phyloP scores from a whole-genome alignment of 2,113 vertebrate species.

The Collichthys lucidus region DNA sequence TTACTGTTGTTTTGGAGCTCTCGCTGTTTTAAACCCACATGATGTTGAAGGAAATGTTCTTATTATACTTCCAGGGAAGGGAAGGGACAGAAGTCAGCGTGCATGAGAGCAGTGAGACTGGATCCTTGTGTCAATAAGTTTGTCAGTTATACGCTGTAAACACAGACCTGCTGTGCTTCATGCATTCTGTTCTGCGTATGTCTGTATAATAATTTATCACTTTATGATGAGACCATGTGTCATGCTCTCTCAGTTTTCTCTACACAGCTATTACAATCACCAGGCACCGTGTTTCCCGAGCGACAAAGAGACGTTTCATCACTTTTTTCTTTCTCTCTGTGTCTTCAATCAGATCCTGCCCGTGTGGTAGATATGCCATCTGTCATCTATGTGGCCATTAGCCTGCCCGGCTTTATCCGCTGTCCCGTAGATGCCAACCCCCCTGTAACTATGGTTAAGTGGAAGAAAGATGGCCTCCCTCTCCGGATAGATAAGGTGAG shows the following conservation, averaged over 20 bases:
- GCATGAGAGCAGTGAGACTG: too few species aligned
- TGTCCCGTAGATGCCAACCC: constrained; percentile 97
- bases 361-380: constrained; percentile 98
- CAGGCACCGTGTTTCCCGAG: not conserved
- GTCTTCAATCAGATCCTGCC: constrained; percentile 89
- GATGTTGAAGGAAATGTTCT: not conserved
- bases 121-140: too few species aligned
- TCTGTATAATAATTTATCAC: not conserved
- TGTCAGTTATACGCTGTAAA: not conserved
- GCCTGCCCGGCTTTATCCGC: constrained; percentile 96
- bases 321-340: not conserved
- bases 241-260: constrained; percentile 8
- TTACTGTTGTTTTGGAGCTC: too few species aligned
- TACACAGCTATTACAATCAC: not conserved
- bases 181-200: too few species aligned
- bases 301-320: constrained; percentile 11
- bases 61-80: not conserved
- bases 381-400: constrained; percentile 94
- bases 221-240: constrained; percentile 27
- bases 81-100: not conserved
- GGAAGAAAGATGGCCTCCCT: constrained; percentile 97
- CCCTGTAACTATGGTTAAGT: constrained; percentile 93
- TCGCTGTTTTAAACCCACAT: not conserved
- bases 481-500: constrained; percentile 95
- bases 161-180: too few species aligned